Base-by-base conservation (phyloP, 1,140 invertebrate genomes). In the Macrosteles quadrilineatus region DNA sequence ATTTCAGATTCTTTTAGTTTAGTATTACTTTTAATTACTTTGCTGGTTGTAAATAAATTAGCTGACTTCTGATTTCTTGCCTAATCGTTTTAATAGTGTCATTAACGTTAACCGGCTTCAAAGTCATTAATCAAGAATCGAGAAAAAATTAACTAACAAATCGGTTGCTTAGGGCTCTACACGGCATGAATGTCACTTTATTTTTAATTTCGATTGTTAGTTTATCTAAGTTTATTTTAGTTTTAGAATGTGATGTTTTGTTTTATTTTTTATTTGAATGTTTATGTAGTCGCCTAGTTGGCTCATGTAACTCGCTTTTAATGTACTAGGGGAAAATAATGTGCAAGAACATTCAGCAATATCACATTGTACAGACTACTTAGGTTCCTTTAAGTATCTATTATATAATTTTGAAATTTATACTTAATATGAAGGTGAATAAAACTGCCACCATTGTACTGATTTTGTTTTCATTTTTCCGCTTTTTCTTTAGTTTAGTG, bases 341-440 rank as follows among this genome's bases (percentile, higher is more conserved):
- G 55, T 59, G 55, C 55, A 59, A 59, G 55, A 59, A 2, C 14
- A 59, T 59, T 9, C 12, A 59, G 55, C 55, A 59, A 59, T 36
- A 36, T 59, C 55, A 59, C 55, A 23, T 21, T 55, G 62, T 55
- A 65, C 69, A 47, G 53, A 53, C 31, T 32, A 29, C 55, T 47
- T 67, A 67, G 70, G 70, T 67, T 71, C 64, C 70, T 71, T 59
- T 59, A 67, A 57, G 45, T 40, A 55, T 70, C 29, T 27, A 71
- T 71, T 65, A 55, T 55, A 63, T 67, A 55, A 67, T 71, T 67
- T 67, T 57, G 31, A 43, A 66, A 66, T 59, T 71, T 71, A 47
- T 71, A 68, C 25, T 55, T 71, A 67, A 55, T 59, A 43, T 67
- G 53, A 67, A 62, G 65, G 36, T 65, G 53, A 71, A 67, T 67